phyloP scores from a whole-genome alignment of 2,888 invertebrate species.

The Arctia plantaginis region DNA sequence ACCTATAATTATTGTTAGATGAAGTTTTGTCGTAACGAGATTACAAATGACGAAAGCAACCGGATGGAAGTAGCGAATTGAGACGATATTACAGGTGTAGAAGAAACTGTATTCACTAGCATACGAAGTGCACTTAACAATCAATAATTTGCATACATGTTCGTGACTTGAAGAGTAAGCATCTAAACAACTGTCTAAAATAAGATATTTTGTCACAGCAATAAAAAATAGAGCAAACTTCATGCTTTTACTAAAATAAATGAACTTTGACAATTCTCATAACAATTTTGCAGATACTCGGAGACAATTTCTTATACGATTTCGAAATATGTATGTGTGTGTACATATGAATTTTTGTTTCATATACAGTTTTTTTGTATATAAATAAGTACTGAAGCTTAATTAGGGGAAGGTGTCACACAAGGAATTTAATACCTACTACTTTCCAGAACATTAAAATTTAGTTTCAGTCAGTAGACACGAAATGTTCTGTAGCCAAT shows the following conservation, averaged over 20 bases:
- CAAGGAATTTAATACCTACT: conserved; percentile 9
- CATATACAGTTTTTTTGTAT: not conserved
- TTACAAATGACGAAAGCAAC: conserved; percentile 44
- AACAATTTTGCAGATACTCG: not conserved
- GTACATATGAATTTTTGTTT: not conserved
- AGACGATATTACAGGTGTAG: conserved; percentile 50
- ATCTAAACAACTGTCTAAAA: conserved; percentile 45
- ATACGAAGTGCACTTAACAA: conserved; percentile 68
- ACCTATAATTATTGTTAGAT: conserved; percentile 16
- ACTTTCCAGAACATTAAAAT: conserved; percentile 18
- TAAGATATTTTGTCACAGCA: conserved; percentile 13
- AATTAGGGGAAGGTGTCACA: conserved; percentile 7
- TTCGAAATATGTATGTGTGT: not conserved
- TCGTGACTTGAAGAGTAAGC: conserved; percentile 69
- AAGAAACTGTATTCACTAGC: conserved; percentile 49
- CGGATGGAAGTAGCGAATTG: conserved; percentile 52
- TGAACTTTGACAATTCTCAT: conserved; percentile 11
- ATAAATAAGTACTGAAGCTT: not conserved
- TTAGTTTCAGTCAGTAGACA: not conserved
- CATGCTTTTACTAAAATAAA: conserved; percentile 10
- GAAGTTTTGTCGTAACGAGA: conserved; percentile 41
- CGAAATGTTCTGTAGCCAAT: conserved; percentile 21
- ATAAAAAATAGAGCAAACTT: conserved; percentile 22
- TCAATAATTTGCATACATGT: conserved; percentile 67
- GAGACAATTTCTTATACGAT: not conserved